Evolutionary conservation across 1,140 invertebrate species (phyloP).

Genomic region (Subanguina moxae): DNA sequence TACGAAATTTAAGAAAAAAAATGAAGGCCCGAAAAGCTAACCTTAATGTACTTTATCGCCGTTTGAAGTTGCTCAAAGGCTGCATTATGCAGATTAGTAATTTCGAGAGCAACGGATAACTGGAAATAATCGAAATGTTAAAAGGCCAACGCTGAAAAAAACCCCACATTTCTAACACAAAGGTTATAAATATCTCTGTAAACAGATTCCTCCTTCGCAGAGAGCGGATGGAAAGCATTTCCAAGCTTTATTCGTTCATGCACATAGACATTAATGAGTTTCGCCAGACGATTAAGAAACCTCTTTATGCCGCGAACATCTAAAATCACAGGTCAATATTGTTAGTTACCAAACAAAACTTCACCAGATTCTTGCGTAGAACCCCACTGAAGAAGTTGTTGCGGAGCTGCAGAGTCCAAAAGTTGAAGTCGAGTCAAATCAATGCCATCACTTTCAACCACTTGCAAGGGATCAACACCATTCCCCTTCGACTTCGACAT

Average conservation of each 20-base stretch:
- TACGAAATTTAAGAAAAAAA: slow-evolving; percentile 6
- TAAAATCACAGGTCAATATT: neutral
- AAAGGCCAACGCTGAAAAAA: neutral
- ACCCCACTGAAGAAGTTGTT: slow-evolving; percentile 43
- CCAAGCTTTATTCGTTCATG: neutral
- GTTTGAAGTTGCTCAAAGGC: slow-evolving; percentile 42
- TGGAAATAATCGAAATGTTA: neutral
- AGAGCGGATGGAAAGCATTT: neutral
- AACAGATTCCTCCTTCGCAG: neutral
- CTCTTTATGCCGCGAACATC: neutral
- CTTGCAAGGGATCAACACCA: slow-evolving; percentile 79
- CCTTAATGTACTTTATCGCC: slow-evolving; percentile 46
- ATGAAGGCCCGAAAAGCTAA: neutral
- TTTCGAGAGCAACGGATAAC: slow-evolving; percentile 35
- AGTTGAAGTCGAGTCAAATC: slow-evolving; percentile 52
- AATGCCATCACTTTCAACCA: slow-evolving; percentile 46
- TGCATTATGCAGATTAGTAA: slow-evolving; percentile 51
- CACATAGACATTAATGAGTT: neutral
- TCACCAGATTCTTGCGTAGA: slow-evolving; percentile 10
- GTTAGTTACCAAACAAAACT: slow-evolving; percentile 3
- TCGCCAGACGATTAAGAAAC: neutral
- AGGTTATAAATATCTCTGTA: neutral
- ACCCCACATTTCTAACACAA: neutral
- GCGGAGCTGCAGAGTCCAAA: slow-evolving; percentile 43
- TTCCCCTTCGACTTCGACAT: slow-evolving; percentile 99